Evolutionary conservation across 2,797 vertebrate species (phyloP).

Genomic region (Coluber constrictor): DNA sequence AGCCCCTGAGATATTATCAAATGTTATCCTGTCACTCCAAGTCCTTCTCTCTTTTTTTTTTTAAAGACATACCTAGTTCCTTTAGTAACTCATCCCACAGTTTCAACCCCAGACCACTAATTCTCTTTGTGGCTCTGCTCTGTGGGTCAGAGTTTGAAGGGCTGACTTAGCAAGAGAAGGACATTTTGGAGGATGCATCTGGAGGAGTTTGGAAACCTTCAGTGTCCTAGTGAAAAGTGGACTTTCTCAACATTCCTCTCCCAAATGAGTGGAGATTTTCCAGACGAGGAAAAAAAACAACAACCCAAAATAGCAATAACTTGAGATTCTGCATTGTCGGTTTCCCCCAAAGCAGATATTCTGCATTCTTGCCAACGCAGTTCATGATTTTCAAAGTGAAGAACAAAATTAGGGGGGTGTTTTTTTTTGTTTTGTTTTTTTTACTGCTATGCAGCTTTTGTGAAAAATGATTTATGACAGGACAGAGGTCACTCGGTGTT

Average conservation of each 20-base stretch:
- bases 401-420: neutral
- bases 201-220: neutral
- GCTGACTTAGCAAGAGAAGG: neutral
- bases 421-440: neutral
- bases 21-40: too few species aligned
- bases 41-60: too few species aligned
- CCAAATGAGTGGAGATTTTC: neutral
- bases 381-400: neutral
- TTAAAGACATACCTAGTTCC: too few species aligned
- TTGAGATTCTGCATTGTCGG: rapidly evolving
- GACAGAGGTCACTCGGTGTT: neutral
- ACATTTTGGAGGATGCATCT: neutral
- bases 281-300: neutral
- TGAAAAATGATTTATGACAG: neutral
- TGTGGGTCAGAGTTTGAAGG: neutral
- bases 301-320: too few species aligned
- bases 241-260: neutral
- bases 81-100: too few species aligned
- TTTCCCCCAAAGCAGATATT: neutral
- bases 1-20: too few species aligned
- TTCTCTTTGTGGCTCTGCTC: neutral
- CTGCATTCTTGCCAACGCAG: neutral
- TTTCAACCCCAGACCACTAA: too few species aligned
- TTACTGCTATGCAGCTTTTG: neutral
- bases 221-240: neutral